Evolutionary conservation across 2,888 invertebrate genomes (phyloP).

Genomic region (Eupithecia tripunctaria): DNA sequence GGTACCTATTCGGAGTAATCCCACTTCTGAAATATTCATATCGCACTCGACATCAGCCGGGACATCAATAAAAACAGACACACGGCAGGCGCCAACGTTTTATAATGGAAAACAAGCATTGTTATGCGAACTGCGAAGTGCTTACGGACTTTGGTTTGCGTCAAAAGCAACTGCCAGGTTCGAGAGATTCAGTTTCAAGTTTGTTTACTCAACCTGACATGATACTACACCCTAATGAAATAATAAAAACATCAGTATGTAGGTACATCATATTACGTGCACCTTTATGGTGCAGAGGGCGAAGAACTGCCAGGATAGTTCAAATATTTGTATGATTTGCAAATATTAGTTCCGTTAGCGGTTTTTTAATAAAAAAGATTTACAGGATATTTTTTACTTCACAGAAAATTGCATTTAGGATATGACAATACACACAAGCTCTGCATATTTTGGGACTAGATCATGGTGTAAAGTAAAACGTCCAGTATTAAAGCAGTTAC

Average conservation of each 20-base stretch:
- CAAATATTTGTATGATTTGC: not conserved
- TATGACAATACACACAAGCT: not conserved
- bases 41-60: slow-evolving; percentile 17
- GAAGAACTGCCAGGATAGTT: not conserved
- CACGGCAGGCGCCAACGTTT: slow-evolving; percentile 30
- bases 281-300: not conserved
- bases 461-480: not conserved
- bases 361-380: too few relatives aligned
- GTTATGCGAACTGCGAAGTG: slow-evolving; percentile 16
- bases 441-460: not conserved
- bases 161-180: not conserved
- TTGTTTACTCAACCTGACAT: not conserved
- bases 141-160: not conserved
- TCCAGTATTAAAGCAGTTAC: not conserved
- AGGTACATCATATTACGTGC: too few relatives aligned
- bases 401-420: not conserved
- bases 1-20: not conserved
- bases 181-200: too few relatives aligned
- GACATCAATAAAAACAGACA: slow-evolving; percentile 17
- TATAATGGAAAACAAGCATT: slow-evolving; percentile 27
- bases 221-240: too few relatives aligned
- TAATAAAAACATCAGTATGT: too few relatives aligned
- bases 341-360: not conserved
- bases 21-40: slow-evolving; percentile 15
- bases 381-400: too few relatives aligned